phyloP scores from a whole-genome alignment of 2,113 vertebrate genomes.

The Trinectes maculatus region DNA sequence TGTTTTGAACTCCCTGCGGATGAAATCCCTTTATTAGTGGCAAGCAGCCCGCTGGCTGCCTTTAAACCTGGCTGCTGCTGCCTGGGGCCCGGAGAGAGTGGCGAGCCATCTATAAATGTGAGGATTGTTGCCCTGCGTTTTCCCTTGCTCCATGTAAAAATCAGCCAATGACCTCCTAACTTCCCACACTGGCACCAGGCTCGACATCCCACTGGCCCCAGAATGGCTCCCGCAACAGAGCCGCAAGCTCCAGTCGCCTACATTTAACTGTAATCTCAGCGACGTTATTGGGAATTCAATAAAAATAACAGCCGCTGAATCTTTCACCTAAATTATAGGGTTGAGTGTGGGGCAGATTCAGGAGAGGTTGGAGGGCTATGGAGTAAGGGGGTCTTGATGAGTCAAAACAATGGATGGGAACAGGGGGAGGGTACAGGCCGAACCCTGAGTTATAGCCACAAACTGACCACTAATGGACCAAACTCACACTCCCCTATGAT shows the following conservation, averaged over 20 bases:
- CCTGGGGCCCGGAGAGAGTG: constrained; percentile 25
- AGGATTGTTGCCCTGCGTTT: constrained; percentile 65
- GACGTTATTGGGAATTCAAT: constrained; percentile 72
- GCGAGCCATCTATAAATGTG: constrained; percentile 63
- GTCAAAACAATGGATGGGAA: constrained; percentile 44
- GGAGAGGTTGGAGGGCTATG: constrained; percentile 7
- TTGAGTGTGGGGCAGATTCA: constrained; percentile 49
- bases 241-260: constrained; percentile 43
- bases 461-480: constrained; percentile 66
- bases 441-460: constrained; percentile 56
- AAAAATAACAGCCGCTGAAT: constrained; percentile 70
- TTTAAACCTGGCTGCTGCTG: constrained; percentile 59
- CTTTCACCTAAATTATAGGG: constrained; percentile 75
- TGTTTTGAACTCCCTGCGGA: constrained; percentile 52
- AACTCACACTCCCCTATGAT: constrained; percentile 62
- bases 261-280: constrained; percentile 60
- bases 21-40: constrained; percentile 66
- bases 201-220: constrained; percentile 49
- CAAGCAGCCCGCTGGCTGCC: constrained; percentile 64
- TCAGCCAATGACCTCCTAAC: constrained; percentile 52
- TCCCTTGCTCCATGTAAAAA: constrained; percentile 54
- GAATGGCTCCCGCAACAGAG: constrained; percentile 40
- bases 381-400: constrained; percentile 33
- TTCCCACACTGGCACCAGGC: constrained; percentile 54
- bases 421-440: constrained; percentile 8